Evolutionary conservation across 1,140 invertebrate species (phyloP).

Genomic region (Gryllus bimaculatus): DNA sequence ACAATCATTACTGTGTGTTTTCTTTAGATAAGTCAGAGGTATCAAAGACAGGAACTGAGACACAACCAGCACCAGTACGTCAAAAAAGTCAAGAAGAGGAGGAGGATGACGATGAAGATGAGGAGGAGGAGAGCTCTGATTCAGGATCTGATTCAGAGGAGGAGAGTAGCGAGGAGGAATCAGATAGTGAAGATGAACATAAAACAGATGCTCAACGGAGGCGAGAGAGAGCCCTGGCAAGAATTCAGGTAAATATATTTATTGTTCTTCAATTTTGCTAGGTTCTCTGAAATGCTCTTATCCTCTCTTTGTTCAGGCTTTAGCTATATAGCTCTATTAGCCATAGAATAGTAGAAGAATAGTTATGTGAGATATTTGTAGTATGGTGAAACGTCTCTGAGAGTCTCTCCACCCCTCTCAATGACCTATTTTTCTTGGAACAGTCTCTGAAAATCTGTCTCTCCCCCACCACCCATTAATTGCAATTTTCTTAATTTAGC

Average conservation of each 20-base stretch:
- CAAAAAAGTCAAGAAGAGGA: slow-evolving; percentile 38
- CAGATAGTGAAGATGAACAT: slow-evolving; percentile 38
- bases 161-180: slow-evolving; percentile 22
- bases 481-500: too few relatives aligned
- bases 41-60: slow-evolving; percentile 26
- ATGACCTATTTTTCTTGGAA: too few relatives aligned
- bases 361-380: too few relatives aligned
- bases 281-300: too few relatives aligned
- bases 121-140: slow-evolving; percentile 30
- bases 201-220: slow-evolving; percentile 54
- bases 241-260: slow-evolving; percentile 49
- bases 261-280: too few relatives aligned
- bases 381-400: too few relatives aligned
- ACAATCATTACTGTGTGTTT: background rate
- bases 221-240: slow-evolving; percentile 49
- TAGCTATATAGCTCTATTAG: too few relatives aligned
- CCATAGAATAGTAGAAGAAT: too few relatives aligned
- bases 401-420: too few relatives aligned
- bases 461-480: too few relatives aligned
- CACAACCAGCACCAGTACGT: slow-evolving; percentile 28
- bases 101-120: slow-evolving; percentile 27
- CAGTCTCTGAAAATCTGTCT: too few relatives aligned
- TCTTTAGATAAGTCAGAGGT: slow-evolving; percentile 15
- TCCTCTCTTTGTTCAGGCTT: too few relatives aligned
- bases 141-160: slow-evolving; percentile 25